Evolutionary conservation across 1,140 invertebrate species (phyloP), one percentile per base, ranked within the genome.

Genomic region (Temnothorax curvispinosus): DNA sequence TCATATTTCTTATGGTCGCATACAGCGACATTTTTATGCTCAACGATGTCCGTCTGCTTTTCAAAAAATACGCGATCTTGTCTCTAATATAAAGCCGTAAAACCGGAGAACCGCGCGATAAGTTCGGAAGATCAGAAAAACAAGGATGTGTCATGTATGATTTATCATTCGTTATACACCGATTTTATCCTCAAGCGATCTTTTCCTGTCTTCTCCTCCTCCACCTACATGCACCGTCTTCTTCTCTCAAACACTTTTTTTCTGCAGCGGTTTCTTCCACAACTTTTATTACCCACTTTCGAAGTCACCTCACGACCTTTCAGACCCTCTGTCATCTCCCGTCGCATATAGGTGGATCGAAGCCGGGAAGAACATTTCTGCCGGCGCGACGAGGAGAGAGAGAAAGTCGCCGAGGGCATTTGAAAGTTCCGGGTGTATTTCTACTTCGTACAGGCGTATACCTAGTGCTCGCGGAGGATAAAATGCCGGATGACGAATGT

Each of bases 241-340:
- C 75, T 47, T 56, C 44, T 64, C 60, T 65, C 47, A 27, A 82
- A 60, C 74, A 44, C 21, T 69, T 41, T 78, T 78, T 85, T 78
- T 69, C 62, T 27, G 18, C 71, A 41, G 47, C 71, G n/a, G 47
- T 52, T 50, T 89, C 88, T 80, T 77, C 62, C 67, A 82, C 88
- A 90, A 90, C 88, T 90, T 90, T 90, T 90, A 90, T 89, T 87
- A 90, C 88, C 86, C 88, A 87, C 89, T 90, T 90, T 87, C 85
- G 89, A 87, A 90, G 88, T 87, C 89, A 87, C 89, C 85, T 74
- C 87, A 86, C 88, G 88, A 90, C 85, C 89, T 89, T 90, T 90
- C 82, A 90, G 52, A 85, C 75, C 80, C 67, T 64, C 44, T 76
- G 69, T 78, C 78, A 78, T 60, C 75, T 88, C 27, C 15, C 41